Percentiles rank a stretch among this genome's conserved stretches.
These are phyloP conservation scores for Operophtera brumata DNA, from an alignment of 2,888 invertebrate species.

Conservation along the genomic window DNA sequence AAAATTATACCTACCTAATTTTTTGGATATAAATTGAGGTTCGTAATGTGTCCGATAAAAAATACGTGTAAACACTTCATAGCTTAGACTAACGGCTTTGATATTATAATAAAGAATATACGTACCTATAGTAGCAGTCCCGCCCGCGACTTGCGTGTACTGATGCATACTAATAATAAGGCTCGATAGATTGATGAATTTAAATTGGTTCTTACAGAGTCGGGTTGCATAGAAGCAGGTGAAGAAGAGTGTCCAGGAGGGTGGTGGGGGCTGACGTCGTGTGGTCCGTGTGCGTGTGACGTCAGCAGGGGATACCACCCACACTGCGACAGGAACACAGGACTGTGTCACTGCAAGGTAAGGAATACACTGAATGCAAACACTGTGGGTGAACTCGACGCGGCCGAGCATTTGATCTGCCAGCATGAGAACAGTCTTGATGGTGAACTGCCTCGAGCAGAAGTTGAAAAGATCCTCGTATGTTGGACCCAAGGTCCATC, in stretches of 20 bases:
- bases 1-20: no score
- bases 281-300: conserved; percentile 96
- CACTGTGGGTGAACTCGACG: no score
- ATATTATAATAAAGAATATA: no score
- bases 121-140: no score
- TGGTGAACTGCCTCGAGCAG: conserved; percentile 98
- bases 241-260: conserved; percentile 92
- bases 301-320: conserved; percentile 92
- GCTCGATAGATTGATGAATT: no score
- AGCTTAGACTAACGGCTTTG: no score
- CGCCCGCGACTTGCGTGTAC: no score
- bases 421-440: conserved; percentile 99
- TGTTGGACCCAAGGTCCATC: conserved; percentile 99
- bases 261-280: conserved; percentile 97
- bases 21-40: no score
- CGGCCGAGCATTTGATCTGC: no score
- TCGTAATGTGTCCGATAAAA: no score
- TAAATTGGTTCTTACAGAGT: conserved; percentile 45
- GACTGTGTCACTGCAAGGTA: conserved; percentile 93
- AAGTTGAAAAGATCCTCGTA: conserved; percentile 99
- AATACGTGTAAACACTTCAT: no score
- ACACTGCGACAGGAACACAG: conserved; percentile 93
- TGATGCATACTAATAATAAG: no score
- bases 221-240: conserved; percentile 85
- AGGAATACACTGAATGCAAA: neutral